Conservation (phyloP, 2,113 vertebrate species). For the Microcebus tavaratra region DNA sequence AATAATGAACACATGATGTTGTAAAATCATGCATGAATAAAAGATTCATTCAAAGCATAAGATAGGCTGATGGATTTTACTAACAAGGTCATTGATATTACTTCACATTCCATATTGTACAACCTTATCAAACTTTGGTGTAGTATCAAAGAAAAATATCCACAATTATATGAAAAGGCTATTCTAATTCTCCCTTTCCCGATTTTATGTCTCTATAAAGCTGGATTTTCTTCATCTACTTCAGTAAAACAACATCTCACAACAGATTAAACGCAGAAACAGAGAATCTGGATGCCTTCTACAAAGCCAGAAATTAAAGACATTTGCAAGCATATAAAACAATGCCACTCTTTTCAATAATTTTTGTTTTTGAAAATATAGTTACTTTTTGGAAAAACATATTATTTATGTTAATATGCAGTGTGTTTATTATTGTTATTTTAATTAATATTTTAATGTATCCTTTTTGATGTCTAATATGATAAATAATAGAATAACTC, state of each 20-base stretch:
- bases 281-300: background rate
- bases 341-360: background rate
- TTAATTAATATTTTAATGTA: background rate
- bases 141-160: background rate
- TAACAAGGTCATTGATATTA: background rate
- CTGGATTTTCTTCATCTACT: background rate
- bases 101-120: background rate
- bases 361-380: constrained; percentile 34
- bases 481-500: background rate
- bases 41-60: background rate
- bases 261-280: background rate
- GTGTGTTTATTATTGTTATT: background rate
- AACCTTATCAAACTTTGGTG: background rate
- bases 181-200: background rate
- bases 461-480: constrained; percentile 25
- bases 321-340: background rate
- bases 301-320: background rate
- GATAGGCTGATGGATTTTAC: background rate
- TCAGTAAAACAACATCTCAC: constrained; percentile 17
- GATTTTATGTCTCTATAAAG: background rate
- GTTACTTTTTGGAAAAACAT: background rate
- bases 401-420: constrained; percentile 24
- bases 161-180: background rate
- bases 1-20: background rate
- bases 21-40: background rate